Evolutionary conservation across 2,797 vertebrate genomes (phyloP).

Genomic region (Periparus ater): DNA sequence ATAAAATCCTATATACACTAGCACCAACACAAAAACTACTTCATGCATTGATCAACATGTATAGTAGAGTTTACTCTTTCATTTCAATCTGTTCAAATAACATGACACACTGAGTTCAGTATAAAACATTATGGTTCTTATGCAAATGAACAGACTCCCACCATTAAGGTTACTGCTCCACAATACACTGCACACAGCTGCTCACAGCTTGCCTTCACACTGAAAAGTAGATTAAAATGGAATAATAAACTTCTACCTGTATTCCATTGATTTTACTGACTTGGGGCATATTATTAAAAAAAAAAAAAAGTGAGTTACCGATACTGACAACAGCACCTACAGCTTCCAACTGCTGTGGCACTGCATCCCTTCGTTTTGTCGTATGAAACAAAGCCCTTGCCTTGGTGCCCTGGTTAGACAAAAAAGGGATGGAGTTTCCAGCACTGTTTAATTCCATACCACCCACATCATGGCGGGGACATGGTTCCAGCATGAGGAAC

Average conservation of each 20-base stretch:
- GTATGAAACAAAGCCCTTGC: not conserved
- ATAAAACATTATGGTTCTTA: not conserved
- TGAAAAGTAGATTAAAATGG: not conserved
- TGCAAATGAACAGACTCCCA: not conserved
- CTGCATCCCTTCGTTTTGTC: not conserved
- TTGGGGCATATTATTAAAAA: not conserved
- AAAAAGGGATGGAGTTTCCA: not conserved
- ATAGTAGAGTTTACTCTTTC: not conserved
- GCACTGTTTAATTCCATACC: not conserved
- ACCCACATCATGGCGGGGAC: rapidly evolving
- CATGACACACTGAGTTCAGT: not conserved
- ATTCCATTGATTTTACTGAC: not conserved
- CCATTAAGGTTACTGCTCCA: not conserved
- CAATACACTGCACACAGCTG: not conserved
- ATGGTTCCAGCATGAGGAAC: not conserved
- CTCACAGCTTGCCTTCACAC: not conserved
- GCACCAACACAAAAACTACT: not conserved
- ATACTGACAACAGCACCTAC: not conserved
- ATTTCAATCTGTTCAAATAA: conserved; percentile 36
- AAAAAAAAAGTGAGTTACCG: not conserved
- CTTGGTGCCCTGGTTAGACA: not conserved
- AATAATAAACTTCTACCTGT: not conserved
- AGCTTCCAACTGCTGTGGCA: not conserved
- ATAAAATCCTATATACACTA: not conserved
- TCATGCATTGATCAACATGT: not conserved